Base-by-base conservation (phyloP, 2,888 invertebrate genomes). In the Epistrophe eligans region DNA sequence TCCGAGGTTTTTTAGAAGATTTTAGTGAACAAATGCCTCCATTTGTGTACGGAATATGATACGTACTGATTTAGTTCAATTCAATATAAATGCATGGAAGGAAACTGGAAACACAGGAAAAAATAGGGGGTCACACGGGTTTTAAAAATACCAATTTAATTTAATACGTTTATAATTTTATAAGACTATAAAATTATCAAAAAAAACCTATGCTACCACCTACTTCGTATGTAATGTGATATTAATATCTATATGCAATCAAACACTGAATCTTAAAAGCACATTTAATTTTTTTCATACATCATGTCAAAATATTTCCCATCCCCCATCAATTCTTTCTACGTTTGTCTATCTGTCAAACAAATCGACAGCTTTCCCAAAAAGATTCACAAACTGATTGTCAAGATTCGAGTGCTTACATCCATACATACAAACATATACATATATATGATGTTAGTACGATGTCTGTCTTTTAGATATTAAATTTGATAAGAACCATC, bases 401-500 rank as follows among this genome's bases (percentile, higher is more conserved):
- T 48, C 40, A 64, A 55, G 40, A 19, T 58, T 70, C 43, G 50
- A 71, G 55, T 60, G 60, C 40, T 64, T 13, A 7, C n/a, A 8
- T 38, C 1, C 17, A 17, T 35, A 10, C 0, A 35, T 11, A 10
- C 4, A 35, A 9, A 2, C 3, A n/a, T 11, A 7, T 62, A 24
- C 24, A 24, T 24, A 24, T 24, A 24, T 24, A 24, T 24, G 13
- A 40, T 62, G 40, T 62, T 13, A 15, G 9, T 60, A 64, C 43
- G 11, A 28, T 72, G 58, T 60, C 66, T 73, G 32, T 58, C 58
- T 45, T 50, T 82, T 52, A 66, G 79, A 87, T 87, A 83, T 83
- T 82, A 83, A 83, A 66, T 79, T 82, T 83, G 82, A 87, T 79
- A 82, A 82, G 74, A 70, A 57, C 35, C 72, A 66, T 72, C 80